Conservation (phyloP, 2,888 invertebrate genomes). For the Pristionchus japonicus region DNA sequence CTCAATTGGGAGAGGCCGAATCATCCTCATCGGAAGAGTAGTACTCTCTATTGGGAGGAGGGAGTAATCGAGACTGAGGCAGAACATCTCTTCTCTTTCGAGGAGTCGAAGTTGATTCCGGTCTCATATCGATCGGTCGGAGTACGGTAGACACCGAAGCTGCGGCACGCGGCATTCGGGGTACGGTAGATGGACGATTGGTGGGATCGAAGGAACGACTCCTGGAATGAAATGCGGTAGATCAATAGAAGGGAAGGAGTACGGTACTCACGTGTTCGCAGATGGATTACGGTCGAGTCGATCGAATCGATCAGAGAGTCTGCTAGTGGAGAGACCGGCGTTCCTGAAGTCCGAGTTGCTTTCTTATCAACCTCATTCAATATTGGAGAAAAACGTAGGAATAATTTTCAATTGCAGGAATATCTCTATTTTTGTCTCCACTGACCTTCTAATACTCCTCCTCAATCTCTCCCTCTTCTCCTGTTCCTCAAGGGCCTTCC, state of each 20-base stretch:
- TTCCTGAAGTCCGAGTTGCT: no score
- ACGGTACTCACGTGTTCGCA: not conserved
- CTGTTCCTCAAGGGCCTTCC: not conserved
- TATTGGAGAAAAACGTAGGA: no score
- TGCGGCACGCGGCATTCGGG: not conserved
- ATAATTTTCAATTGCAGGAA: no score
- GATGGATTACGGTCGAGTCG: not conserved
- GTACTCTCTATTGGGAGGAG: slow-evolving; percentile 39
- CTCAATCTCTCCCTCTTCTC: slow-evolving; percentile 20
- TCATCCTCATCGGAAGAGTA: slow-evolving; percentile 42
- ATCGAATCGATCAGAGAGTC: not conserved
- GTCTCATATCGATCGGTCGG: not conserved
- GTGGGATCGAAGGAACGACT: not conserved
- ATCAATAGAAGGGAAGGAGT: not conserved
- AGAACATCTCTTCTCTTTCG: not conserved
- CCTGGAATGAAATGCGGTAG: not conserved
- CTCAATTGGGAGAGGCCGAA: not conserved
- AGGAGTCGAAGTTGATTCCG: not conserved
- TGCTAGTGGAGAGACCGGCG: not conserved
- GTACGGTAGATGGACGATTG: not conserved
- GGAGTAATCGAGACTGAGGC: not conserved
- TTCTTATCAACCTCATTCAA: no score
- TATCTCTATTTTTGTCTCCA: not conserved
- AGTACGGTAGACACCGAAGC: not conserved
- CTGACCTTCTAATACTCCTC: not conserved